Base-by-base conservation (phyloP, 2,888 invertebrate species). In the Plebejus argus region DNA sequence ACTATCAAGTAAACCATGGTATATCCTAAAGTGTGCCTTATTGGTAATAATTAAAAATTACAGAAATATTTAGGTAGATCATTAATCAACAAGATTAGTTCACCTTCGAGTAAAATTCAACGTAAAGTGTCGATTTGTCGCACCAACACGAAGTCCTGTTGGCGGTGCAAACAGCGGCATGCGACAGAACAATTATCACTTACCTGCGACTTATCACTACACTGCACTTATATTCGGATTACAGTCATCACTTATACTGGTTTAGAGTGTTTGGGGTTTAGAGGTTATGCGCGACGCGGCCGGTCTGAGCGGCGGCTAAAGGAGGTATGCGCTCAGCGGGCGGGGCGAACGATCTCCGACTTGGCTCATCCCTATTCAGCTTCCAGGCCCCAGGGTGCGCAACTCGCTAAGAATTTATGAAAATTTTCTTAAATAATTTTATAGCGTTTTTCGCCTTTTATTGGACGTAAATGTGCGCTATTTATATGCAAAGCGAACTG, bases 191-290 rank as follows among this genome's bases (percentile, higher is more conserved):
- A 93, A 93, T 93, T 93, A 93, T 90, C 93, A 93, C 94, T 93
- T 91, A 94, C 94, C 94, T 93, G 93, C 85, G 90, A 93, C 91
- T 90, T 88, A 92, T 89, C 92, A 91, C 92, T 89, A 89, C 91
- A 92, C 92, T 88, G 87, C 89, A 91, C 91, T 93, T 92, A 61
- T 58, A 58, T 12, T 61, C 61, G 61, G 90, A 92, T 92, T 91
- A 92, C 91, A 89, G 92, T 92, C 90, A 93, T 94, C 93, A 94
- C 93, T 92, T 90, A 91, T 91, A 92, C 90, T 91, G 88, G 86
- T 88, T 91, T 90, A 90, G 88, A 92, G 91, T 91, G 92, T 91
- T 92, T 91, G 66, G 70, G 85, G 86, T 86, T 88, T 88, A 86
- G 84, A 83, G 79, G 83, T 85, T 82, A 85, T 82, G 82, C 78